These are phyloP conservation scores for Nipponacmea schrenckii DNA, from an alignment of 2,888 invertebrate genomes.

Conservation along the genomic window DNA sequence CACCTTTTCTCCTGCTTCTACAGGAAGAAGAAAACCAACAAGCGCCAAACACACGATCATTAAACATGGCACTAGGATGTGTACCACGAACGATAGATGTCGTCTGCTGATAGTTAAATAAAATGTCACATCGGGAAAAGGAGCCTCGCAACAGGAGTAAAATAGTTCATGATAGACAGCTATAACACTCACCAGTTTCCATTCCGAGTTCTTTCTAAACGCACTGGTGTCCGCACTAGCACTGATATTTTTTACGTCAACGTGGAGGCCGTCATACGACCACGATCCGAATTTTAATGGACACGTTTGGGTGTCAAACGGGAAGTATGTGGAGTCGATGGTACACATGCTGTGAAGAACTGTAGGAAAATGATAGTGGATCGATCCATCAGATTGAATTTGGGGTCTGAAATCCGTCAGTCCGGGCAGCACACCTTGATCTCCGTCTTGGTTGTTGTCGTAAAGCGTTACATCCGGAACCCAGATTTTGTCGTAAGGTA, in stretches of 20 bases:
- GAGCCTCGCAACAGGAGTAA: constrained; percentile 47
- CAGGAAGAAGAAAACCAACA: too few species aligned
- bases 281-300: constrained; percentile 51
- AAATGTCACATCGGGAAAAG: constrained; percentile 56
- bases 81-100: constrained; percentile 53
- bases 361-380: constrained; percentile 72
- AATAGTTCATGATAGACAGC: constrained; percentile 29
- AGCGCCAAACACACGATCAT: constrained; percentile 17
- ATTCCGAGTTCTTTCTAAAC: constrained; percentile 50
- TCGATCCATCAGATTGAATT: constrained; percentile 69
- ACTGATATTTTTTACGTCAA: constrained; percentile 33
- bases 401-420: constrained; percentile 70
- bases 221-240: constrained; percentile 33
- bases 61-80: constrained; percentile 54
- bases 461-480: constrained; percentile 43
- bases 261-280: constrained; percentile 46
- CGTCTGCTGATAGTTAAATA: constrained; percentile 38
- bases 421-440: constrained; percentile 71
- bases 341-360: constrained; percentile 71
- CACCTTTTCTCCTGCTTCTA: too few species aligned
- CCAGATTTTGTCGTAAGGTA: constrained; percentile 37
- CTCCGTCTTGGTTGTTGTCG: constrained; percentile 61
- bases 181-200: constrained; percentile 40
- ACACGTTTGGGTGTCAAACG: constrained; percentile 70
- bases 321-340: constrained; percentile 71